Evolutionary conservation across 2,113 vertebrate species (phyloP).

Genomic region (Ageneiosus marmoratus): DNA sequence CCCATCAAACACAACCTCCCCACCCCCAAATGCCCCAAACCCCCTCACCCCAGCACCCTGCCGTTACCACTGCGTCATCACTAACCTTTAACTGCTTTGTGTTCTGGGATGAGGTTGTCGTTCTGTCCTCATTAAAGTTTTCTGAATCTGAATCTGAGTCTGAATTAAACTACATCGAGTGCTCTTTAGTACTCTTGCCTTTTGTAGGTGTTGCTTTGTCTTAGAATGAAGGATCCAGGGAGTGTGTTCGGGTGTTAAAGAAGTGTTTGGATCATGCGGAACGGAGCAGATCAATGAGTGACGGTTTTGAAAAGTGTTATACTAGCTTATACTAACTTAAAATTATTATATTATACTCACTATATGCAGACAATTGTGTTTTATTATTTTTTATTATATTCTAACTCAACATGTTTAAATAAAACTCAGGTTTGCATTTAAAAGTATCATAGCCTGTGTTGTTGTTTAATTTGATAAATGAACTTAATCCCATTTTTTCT

Average conservation of each 20-base stretch:
- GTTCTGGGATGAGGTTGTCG: constrained; percentile 32
- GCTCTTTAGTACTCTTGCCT: constrained; percentile 4
- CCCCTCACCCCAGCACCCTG: not conserved
- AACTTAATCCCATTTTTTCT: not conserved
- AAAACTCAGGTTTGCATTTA: too few species aligned
- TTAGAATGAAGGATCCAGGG: not conserved
- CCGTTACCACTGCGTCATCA: constrained; percentile 23
- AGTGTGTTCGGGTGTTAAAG: not conserved
- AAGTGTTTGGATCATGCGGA: too few species aligned
- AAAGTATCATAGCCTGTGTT: not conserved
- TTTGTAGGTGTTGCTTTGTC: not conserved
- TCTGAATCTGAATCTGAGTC: too few species aligned
- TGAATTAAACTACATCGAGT: not conserved
- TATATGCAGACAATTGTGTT: too few species aligned
- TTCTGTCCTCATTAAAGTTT: constrained; percentile 26
- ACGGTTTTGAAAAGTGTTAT: not conserved
- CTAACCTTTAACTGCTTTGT: constrained; percentile 53
- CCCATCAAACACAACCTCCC: not conserved
- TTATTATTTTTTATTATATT: not conserved
- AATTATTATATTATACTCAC: too few species aligned
- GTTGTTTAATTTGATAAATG: not conserved
- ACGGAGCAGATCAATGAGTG: not conserved
- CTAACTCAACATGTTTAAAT: too few species aligned
- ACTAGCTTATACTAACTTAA: too few species aligned
- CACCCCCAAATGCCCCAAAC: not conserved